phyloP scores from a whole-genome alignment of 2,888 invertebrate species.

The Ischnus inquisitorius region DNA sequence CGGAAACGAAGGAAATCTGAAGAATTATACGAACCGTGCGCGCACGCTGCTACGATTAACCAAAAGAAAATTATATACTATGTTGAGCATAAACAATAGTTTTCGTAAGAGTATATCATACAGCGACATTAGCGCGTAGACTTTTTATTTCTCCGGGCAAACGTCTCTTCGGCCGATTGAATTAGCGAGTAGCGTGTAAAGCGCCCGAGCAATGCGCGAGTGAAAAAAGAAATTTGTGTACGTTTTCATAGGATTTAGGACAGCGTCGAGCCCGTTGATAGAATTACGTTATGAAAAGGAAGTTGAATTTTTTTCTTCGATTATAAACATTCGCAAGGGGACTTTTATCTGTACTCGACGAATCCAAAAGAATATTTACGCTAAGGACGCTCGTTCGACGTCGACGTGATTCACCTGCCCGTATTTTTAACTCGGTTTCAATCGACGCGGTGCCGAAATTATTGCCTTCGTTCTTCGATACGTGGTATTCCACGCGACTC shows the following conservation, averaged over 20 bases:
- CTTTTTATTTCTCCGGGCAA: slow-evolving; percentile 47
- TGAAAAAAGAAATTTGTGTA: slow-evolving; percentile 3
- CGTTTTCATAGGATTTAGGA: slow-evolving; percentile 27
- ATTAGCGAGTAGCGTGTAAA: slow-evolving; percentile 4
- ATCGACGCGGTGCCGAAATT: slow-evolving; percentile 48
- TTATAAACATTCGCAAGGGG: slow-evolving; percentile 38
- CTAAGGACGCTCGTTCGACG: neutral
- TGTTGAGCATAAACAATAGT: slow-evolving; percentile 56
- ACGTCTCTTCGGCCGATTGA: slow-evolving; percentile 35
- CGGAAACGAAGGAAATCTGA: neutral
- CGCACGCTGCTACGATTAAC: slow-evolving; percentile 59
- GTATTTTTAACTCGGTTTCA: neutral
- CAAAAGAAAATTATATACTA: slow-evolving; percentile 62
- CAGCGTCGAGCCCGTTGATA: slow-evolving; percentile 33
- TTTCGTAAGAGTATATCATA: slow-evolving; percentile 41
- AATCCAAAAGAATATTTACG: slow-evolving; percentile 9
- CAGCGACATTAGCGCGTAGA: slow-evolving; percentile 37
- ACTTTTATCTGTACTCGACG: slow-evolving; percentile 24
- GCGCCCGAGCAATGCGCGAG: slow-evolving; percentile 27
- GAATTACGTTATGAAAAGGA: slow-evolving; percentile 41
- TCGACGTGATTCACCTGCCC: neutral
- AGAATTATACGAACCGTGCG: slow-evolving; percentile 31
- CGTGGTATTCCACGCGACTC: neutral
- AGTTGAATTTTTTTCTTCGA: slow-evolving; percentile 50
- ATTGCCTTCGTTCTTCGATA: slow-evolving; percentile 11